phyloP scores from a whole-genome alignment of 2,113 vertebrate genomes.

The Dasypus novemcinctus region DNA sequence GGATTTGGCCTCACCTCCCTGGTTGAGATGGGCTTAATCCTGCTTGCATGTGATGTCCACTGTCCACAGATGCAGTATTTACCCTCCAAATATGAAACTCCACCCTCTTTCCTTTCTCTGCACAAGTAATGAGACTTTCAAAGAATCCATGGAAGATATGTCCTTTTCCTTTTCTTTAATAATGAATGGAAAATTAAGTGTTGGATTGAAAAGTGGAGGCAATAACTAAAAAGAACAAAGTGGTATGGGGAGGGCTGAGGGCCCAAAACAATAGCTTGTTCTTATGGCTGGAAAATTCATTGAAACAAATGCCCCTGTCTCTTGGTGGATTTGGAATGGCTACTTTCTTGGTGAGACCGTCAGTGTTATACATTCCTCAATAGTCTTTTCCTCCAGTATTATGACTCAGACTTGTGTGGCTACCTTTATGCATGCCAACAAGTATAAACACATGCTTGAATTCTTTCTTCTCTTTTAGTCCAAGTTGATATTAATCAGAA shows the following conservation, averaged over 20 bases:
- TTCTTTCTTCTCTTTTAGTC: constrained; percentile 34
- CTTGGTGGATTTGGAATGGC: background rate
- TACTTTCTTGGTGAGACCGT: background rate
- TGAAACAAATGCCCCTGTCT: background rate
- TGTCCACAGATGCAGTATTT: background rate
- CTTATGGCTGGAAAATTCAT: background rate
- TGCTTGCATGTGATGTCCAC: background rate
- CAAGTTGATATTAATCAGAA: constrained; percentile 58
- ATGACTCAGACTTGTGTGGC: constrained; percentile 34
- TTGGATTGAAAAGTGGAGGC: background rate
- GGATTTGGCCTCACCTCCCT: background rate
- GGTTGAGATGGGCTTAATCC: background rate
- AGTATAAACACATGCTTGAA: background rate
- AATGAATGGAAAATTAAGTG: background rate
- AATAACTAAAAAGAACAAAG: constrained; percentile 28
- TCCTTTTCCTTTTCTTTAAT: background rate
- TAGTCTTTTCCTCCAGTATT: background rate
- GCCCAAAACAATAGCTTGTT: background rate
- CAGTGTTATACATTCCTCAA: background rate
- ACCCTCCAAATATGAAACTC: background rate
- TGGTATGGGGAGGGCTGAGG: background rate
- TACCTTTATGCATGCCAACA: constrained; percentile 15
- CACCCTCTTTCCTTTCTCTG: background rate
- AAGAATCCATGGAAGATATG: background rate
- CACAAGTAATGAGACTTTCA: background rate